Conservation (phyloP, 2,888 invertebrate species). For the Mantis religiosa region DNA sequence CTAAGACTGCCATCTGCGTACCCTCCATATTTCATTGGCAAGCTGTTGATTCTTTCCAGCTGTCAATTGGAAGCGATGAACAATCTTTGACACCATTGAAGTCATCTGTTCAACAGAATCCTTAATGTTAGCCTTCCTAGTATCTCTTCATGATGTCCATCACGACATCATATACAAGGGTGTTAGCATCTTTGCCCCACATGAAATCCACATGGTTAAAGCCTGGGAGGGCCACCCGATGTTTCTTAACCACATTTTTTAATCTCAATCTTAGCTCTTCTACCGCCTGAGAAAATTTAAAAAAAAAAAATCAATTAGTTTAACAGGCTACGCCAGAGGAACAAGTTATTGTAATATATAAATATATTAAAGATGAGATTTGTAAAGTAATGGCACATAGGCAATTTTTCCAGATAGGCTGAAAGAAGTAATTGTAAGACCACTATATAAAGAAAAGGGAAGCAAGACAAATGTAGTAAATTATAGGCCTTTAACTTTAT, state of each 20-base stretch:
- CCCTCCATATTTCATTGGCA: too few relatives aligned
- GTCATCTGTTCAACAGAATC: neutral
- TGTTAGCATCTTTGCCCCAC: conserved; percentile 40
- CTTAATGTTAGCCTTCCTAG: conserved; percentile 22
- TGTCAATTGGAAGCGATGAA: neutral
- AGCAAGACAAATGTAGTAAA: too few relatives aligned
- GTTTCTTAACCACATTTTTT: neutral
- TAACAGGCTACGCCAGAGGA: too few relatives aligned
- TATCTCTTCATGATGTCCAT: conserved; percentile 4
- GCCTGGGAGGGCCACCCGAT: conserved; percentile 44
- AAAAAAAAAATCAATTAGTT: neutral
- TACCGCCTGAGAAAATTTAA: neutral
- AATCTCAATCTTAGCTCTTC: neutral
- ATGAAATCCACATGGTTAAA: conserved; percentile 58
- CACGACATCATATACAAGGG: conserved; percentile 4
- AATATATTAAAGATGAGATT: too few relatives aligned
- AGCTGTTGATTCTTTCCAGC: neutral
- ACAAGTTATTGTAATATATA: too few relatives aligned
- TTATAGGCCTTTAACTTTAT: too few relatives aligned
- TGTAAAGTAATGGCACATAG: too few relatives aligned
- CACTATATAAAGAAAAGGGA: too few relatives aligned
- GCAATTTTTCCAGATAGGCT: too few relatives aligned
- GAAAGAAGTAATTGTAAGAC: too few relatives aligned
- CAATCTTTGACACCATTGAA: neutral
- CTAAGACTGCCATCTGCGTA: too few relatives aligned